These are phyloP conservation scores for Chromis chromis DNA, from an alignment of 2,797 vertebrate species.

Conservation along the genomic window DNA sequence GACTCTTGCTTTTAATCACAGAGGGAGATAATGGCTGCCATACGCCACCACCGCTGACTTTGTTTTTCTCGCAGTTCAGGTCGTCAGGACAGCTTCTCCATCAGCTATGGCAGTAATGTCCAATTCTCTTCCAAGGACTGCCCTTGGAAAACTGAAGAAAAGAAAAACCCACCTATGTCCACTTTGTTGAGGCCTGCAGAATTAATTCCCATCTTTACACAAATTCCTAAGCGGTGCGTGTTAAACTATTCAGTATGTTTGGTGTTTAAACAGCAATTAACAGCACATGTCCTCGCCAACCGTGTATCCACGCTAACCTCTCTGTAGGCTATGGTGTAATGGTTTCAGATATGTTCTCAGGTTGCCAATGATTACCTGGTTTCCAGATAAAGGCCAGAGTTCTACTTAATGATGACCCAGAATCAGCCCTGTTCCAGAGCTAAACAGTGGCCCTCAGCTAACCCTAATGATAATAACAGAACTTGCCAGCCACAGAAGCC, in stretches of 20 bases:
- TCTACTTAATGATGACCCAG: neutral
- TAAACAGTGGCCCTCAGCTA: neutral
- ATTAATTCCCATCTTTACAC: conserved; percentile 59
- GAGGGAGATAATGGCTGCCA: conserved; percentile 87
- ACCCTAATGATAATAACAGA: no score
- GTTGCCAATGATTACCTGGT: neutral
- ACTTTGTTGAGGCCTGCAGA: conserved; percentile 44
- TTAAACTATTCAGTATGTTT: neutral
- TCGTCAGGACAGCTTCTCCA: conserved; percentile 49
- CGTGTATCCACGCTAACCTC: neutral
- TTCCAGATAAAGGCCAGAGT: neutral
- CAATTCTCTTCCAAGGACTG: conserved; percentile 26
- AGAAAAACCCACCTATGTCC: neutral
- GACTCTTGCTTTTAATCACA: conserved; percentile 89
- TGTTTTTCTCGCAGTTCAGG: conserved; percentile 70
- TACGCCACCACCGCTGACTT: conserved; percentile 72
- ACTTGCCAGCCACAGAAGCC: no score
- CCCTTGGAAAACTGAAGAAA: neutral
- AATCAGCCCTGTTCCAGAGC: neutral
- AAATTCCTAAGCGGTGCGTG: neutral
- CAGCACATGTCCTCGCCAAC: neutral
- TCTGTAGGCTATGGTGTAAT: neutral
- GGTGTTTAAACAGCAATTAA: conserved; percentile 16
- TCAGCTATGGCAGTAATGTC: conserved; percentile 60
- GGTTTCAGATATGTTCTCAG: neutral